These are phyloP conservation scores for Phenacoccus solenopsis DNA, from an alignment of 1,140 invertebrate genomes.

Conservation along the genomic window DNA sequence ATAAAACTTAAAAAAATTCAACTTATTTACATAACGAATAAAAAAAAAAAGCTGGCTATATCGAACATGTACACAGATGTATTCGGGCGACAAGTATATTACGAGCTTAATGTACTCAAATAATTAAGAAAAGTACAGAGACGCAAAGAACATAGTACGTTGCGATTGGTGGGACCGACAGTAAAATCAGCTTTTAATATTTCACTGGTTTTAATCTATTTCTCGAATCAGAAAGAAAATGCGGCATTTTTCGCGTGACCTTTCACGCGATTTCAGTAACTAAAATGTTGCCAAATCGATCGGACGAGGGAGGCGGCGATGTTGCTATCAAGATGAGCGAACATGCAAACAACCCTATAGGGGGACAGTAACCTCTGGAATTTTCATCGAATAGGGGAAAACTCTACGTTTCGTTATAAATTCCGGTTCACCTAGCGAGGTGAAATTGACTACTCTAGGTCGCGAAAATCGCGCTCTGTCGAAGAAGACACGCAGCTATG, in stretches of 20 bases:
- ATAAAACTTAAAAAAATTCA: neutral
- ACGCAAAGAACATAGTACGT: neutral
- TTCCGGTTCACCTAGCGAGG: neutral
- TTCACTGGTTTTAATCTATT: slow-evolving; percentile 1
- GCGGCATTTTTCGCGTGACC: slow-evolving; percentile 10
- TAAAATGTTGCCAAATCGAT: slow-evolving; percentile 14
- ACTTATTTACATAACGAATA: neutral
- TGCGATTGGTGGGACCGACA: neutral
- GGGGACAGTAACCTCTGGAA: slow-evolving; percentile 7
- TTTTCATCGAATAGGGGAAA: neutral
- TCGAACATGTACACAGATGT: neutral
- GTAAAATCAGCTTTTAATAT: slow-evolving; percentile 17
- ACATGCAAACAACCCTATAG: neutral
- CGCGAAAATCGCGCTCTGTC: too few species aligned
- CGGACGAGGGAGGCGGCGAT: neutral
- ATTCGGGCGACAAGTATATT: neutral
- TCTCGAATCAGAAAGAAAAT: slow-evolving; percentile 10
- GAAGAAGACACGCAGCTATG: neutral
- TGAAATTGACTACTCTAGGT: too few species aligned
- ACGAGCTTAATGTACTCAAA: neutral
- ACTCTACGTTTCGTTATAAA: neutral
- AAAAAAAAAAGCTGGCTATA: too few species aligned
- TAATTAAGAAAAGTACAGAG: neutral
- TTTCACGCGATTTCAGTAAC: slow-evolving; percentile 4
- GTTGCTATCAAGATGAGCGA: neutral